Base-by-base conservation (phyloP, 2,888 invertebrate species). In the Scrobipalpa atriplicella region DNA sequence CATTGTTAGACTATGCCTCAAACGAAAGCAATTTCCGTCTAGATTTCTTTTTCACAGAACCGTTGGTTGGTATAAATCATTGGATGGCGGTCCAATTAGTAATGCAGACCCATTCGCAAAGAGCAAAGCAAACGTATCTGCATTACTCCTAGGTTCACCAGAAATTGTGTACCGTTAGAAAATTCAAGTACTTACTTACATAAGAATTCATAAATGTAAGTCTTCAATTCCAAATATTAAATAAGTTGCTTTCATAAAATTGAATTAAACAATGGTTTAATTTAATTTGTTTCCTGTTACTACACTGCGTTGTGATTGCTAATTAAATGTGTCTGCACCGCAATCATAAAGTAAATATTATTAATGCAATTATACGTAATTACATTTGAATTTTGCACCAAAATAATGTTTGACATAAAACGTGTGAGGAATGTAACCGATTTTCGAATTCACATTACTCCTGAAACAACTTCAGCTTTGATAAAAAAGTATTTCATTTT, bases 1-100 rank as follows among this genome's bases (percentile, higher is more conserved):
- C 88, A 88, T 86, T 88, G 86, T 86, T 86, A 85, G 79, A 82
- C 78, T 77, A 79, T 77, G 82, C 81, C 81, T 85, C 82, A 84
- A 87, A 85, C 81, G 84, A 85, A 86, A 86, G 88, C 85, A 86
- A 89, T 90, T 87, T 86, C 80, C 83, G 78, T 79, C 80, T 81
- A 81, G 82, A 79, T 83, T 85, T 82, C 78, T 82, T 78, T 83
- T 82, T 80, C 78, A 75, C 3, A 21, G 54, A 54, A 21, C 21
- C n/a, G 47, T 21, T 54, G 18, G 47, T 21, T 16, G n/a, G 38
- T 16, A 38, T 58, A 58, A 58, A 58, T 58, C 58, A 38, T 16
- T 36, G 8, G 58, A 38, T 38, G 58, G 29, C 58, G 68, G n/a
- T 79, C 75, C 78, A 83, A 83, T 82, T 82, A 82, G 76, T 56